Conservation (phyloP, 2,888 invertebrate genomes). For the Dasypolia templi region DNA sequence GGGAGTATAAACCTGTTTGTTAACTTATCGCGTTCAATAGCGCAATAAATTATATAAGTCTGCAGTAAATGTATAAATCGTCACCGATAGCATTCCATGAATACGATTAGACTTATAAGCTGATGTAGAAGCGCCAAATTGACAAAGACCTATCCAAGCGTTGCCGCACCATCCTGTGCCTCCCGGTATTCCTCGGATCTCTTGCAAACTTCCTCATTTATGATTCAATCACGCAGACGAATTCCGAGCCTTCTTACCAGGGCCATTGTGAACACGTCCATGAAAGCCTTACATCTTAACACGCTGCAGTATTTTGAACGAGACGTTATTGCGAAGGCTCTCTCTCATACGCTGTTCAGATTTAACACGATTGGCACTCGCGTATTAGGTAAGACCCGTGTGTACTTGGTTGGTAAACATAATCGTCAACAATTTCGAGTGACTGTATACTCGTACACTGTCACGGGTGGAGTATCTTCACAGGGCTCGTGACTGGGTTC, state of each 20-base stretch:
- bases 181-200: background rate
- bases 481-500: background rate
- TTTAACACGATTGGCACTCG: background rate
- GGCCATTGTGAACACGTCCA: background rate
- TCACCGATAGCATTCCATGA: slow-evolving; percentile 48
- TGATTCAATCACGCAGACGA: background rate
- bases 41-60: slow-evolving; percentile 22
- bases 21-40: slow-evolving; percentile 23
- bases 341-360: background rate
- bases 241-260: background rate
- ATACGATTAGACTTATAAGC: slow-evolving; percentile 11
- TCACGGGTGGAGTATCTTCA: background rate
- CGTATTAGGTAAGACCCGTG: background rate
- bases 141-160: too few species aligned
- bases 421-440: background rate
- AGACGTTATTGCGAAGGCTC: background rate
- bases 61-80: slow-evolving; percentile 42
- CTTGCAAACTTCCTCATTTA: background rate
- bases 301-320: background rate
- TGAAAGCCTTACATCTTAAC: background rate
- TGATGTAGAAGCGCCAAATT: slow-evolving; percentile 19
- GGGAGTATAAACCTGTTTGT: slow-evolving; percentile 29
- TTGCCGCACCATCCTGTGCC: too few species aligned
- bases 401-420: background rate
- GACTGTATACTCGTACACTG: background rate